Evolutionary conservation across 2,113 vertebrate species (phyloP), one percentile per base, ranked within the genome.

Genomic region (Neolamprologus sp.): DNA sequence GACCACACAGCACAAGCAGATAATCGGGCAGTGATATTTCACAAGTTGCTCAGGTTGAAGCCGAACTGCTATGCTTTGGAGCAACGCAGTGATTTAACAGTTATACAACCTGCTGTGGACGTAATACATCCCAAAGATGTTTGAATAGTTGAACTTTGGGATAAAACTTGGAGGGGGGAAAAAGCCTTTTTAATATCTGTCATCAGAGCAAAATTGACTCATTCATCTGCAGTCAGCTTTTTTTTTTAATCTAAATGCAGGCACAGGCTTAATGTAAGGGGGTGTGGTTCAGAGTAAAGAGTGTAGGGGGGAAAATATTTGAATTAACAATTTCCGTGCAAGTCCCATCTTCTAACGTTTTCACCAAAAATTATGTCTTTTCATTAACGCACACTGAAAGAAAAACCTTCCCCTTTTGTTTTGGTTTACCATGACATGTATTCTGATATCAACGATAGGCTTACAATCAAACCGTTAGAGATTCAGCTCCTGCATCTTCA

Each of bases 401-500:
- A 60, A 53, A 19, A 9, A 60, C 13, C n/a, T 21, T 65, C 60
- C 28, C 33, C 10, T 68, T 68, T 68, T 37, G 33, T 45, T 60
- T 49, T 45, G 42, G 85, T 53, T 28, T n/a, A 47, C 40, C 42
- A 11, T 17, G 68, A 45, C 45, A 78, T 78, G 9, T 9, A 78
- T 51, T 33, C 73, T 51, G 26, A 49, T 30, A 13, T 51, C 73
- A 49, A 6, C 10, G 7, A 73, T 3, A 80, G 26, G 26, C 83
- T 80, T 83, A 88, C 86, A 90, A 88, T 58, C 63, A 87, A 28
- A 45, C 17, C 17, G 53, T 73, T n/a, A 90, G 82, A 68, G 40
- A 91, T 81, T 81, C 45, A 88, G 88, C 63, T 80, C 49, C 87
- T 87, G 83, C 79, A 84, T 85, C 84, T 53, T 89, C 23, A 84